These are phyloP conservation scores for Oikopleura dioica DNA, from an alignment of 23 tunicate genomes.

Conservation along the genomic window DNA sequence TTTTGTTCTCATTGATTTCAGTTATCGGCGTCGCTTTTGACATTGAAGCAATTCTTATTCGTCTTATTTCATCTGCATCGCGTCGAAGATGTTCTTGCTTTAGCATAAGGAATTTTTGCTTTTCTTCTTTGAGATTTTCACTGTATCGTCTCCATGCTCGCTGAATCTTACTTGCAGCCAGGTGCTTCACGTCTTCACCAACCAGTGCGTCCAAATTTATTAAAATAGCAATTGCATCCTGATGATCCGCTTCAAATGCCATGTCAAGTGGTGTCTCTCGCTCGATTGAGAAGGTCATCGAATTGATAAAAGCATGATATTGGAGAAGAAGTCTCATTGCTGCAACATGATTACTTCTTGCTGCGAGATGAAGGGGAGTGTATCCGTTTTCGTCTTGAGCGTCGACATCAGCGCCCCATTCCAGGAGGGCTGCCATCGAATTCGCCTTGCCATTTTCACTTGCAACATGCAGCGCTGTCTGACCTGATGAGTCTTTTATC, in stretches of 20 bases:
- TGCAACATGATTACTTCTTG: constrained; percentile 59
- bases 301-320: constrained; percentile 59
- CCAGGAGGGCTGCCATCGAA: background rate
- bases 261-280: constrained; percentile 68
- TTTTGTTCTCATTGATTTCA: no score
- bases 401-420: background rate
- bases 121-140: background rate
- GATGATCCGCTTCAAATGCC: constrained; percentile 36
- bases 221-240: constrained; percentile 17
- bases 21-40: no score
- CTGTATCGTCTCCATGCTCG: background rate
- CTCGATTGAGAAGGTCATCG: constrained; percentile 71
- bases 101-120: background rate
- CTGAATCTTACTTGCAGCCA: background rate
- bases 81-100: background rate
- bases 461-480: background rate
- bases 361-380: constrained; percentile 85
- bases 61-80: background rate
- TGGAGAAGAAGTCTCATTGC: constrained; percentile 54
- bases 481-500: background rate
- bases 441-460: background rate
- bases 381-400: constrained; percentile 21
- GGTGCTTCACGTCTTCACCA: background rate
- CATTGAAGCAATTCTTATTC: background rate
- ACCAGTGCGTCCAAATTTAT: background rate